phyloP scores from a whole-genome alignment of 1,140 invertebrate species.

The Aphaenogaster floridana region DNA sequence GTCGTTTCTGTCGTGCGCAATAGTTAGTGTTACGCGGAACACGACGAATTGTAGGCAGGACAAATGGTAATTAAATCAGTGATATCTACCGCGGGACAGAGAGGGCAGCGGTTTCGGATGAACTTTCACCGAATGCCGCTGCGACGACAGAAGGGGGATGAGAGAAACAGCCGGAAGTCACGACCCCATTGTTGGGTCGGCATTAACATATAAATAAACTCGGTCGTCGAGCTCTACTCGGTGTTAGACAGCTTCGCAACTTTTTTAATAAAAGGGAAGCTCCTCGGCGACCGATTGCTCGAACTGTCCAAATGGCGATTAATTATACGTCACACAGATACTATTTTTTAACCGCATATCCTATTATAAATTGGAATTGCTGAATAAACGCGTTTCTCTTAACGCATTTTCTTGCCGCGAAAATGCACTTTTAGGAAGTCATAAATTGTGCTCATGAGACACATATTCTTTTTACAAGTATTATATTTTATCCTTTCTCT shows the following conservation, averaged over 20 bases:
- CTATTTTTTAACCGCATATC: neutral
- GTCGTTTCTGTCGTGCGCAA: conserved; percentile 28
- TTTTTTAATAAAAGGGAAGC: conserved; percentile 73
- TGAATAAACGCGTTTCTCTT: conserved; percentile 5
- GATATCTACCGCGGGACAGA: conserved; percentile 70
- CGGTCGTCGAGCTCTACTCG: conserved; percentile 47
- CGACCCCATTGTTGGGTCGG: conserved; percentile 67
- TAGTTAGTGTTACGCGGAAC: conserved; percentile 35
- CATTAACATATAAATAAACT: conserved; percentile 78
- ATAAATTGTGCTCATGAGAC: neutral
- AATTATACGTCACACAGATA: conserved; percentile 63
- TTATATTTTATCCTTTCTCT: neutral
- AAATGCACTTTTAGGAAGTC: neutral
- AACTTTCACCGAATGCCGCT: conserved; percentile 75
- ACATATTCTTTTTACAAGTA: neutral
- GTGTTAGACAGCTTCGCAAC: conserved; percentile 65
- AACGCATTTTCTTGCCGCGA: neutral
- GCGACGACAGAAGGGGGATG: conserved; percentile 12
- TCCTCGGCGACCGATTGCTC: conserved; percentile 28
- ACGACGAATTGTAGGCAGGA: conserved; percentile 50
- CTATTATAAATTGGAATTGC: conserved; percentile 27
- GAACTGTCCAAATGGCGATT: conserved; percentile 63
- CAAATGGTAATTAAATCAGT: conserved; percentile 80
- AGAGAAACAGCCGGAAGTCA: conserved; percentile 71
- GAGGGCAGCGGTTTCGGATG: conserved; percentile 67